Percentiles rank a stretch among this genome's conserved stretches.
phyloP scores from a whole-genome alignment of 2,888 invertebrate genomes.

The Autographa pulchrina region DNA sequence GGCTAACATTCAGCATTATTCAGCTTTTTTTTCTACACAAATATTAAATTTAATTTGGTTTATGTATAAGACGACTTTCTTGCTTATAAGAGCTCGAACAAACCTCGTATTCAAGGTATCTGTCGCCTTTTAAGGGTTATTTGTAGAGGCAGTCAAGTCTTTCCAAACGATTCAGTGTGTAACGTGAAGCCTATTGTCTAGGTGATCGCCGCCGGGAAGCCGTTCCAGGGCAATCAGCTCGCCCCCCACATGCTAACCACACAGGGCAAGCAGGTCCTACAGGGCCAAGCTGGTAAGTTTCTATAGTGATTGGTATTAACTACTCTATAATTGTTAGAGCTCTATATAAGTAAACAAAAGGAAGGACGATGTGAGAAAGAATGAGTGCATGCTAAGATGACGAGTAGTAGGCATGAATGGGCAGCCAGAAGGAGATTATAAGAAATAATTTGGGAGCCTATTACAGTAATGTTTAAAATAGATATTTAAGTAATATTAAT shows the following conservation, averaged over 20 bases:
- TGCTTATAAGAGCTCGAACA: too few species aligned
- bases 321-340: not conserved
- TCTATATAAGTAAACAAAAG: not conserved
- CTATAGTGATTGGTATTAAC: conserved; percentile 11
- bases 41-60: too few species aligned
- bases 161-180: conserved; percentile 10
- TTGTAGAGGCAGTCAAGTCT: not conserved
- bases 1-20: not conserved
- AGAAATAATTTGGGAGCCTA: too few species aligned
- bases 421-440: not conserved
- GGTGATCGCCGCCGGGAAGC: conserved; percentile 95
- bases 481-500: not conserved
- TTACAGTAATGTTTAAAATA: too few species aligned
- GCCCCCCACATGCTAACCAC: conserved; percentile 95
- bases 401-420: too few species aligned
- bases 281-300: conserved; percentile 90
- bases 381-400: too few species aligned
- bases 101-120: not conserved
- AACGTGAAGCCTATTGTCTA: conserved; percentile 65
- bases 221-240: conserved; percentile 94
- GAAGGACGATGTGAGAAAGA: too few species aligned
- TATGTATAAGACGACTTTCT: too few species aligned
- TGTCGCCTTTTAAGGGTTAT: not conserved
- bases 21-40: too few species aligned
- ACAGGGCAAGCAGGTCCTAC: conserved; percentile 93